Conservation (phyloP, 1,140 invertebrate species). For the Bombus consobrinus region DNA sequence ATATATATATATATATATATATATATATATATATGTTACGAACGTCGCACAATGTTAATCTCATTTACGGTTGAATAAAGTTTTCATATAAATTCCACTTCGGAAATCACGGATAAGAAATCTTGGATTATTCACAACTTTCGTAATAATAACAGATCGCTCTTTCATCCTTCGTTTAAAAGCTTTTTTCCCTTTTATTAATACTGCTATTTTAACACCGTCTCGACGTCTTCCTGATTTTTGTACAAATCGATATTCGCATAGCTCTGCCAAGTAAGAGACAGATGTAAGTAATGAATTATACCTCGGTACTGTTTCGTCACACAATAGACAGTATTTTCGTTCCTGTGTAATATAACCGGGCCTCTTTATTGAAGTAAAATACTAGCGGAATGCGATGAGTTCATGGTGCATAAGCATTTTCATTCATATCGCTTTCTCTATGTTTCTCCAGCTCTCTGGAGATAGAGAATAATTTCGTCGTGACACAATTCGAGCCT, state of each 20-base stretch:
- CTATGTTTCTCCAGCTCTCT: not conserved
- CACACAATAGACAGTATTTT: slow-evolving; percentile 32
- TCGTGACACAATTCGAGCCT: slow-evolving; percentile 26
- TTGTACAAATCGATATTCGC: not conserved
- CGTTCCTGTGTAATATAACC: slow-evolving; percentile 1
- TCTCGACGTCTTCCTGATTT: not conserved
- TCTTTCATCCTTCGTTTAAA: not conserved
- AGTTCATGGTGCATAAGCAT: slow-evolving; percentile 38
- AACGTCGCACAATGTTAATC: slow-evolving; percentile 53
- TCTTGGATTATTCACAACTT: not conserved
- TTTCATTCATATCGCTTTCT: slow-evolving; percentile 24
- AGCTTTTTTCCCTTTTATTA: not conserved
- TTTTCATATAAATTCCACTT: slow-evolving; percentile 50
- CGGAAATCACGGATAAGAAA: not conserved
- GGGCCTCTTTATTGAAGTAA: slow-evolving; percentile 26
- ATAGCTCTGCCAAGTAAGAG: not conserved
- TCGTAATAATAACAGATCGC: not conserved
- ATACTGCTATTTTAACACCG: too few relatives aligned
- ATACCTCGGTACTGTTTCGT: not conserved
- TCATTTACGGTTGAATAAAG: slow-evolving; percentile 54
- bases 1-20: slow-evolving; percentile 29
- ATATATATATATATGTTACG: slow-evolving; percentile 43
- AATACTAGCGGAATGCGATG: slow-evolving; percentile 25
- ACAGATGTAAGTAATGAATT: slow-evolving; percentile 10
- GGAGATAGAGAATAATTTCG: slow-evolving; percentile 31